Evolutionary conservation across 2,888 invertebrate species (phyloP), one percentile per base, ranked within the genome.

Genomic region (Erpobdella octoculata): DNA sequence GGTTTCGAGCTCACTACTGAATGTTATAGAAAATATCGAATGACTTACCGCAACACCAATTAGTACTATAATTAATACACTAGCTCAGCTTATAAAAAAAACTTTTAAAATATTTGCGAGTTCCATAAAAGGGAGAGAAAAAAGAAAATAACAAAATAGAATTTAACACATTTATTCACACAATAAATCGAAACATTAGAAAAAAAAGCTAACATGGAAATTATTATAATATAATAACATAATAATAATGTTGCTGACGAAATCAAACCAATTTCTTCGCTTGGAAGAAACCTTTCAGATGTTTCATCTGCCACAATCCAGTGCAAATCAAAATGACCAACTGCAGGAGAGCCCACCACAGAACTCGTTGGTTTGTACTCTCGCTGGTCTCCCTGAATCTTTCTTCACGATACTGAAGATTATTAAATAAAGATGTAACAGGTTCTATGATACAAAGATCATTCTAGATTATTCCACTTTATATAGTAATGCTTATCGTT

Each of bases 271-370:
- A 67, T 70, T 98, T 99, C 86, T 98, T 98, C 37, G 97, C 97
- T 85, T 98, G 96, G 81, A 99, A 99, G 88, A 98, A 98, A 80
- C 93, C 92, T 87, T 97, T 97, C 77, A 99, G 87, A 87, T 99
- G 98, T 80, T 89, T 89, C 95, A 98, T 97, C 85, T 98, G 98
- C 97, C 98, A 98, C 77, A 93, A 90, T 28, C 98, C 98, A 87
- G 97, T 97, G 37, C 88, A 85, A 0, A 97, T 85, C 15, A 98
- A 87, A 53, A 98, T 91, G 70, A 89, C 86, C 0, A 93, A 92
- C 85, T 98, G 98, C 0, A 90, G 88, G 18, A 95, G 85, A 71
- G 95, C 93, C 96, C 96, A 98, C 92, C 94, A 97, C 65, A 83
- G 76, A 35, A 97, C 86, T 41, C 83, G 77, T 75, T 81, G 80